These are phyloP conservation scores for Tipula helvola DNA, from an alignment of 2,888 invertebrate genomes.

Conservation along the genomic window DNA sequence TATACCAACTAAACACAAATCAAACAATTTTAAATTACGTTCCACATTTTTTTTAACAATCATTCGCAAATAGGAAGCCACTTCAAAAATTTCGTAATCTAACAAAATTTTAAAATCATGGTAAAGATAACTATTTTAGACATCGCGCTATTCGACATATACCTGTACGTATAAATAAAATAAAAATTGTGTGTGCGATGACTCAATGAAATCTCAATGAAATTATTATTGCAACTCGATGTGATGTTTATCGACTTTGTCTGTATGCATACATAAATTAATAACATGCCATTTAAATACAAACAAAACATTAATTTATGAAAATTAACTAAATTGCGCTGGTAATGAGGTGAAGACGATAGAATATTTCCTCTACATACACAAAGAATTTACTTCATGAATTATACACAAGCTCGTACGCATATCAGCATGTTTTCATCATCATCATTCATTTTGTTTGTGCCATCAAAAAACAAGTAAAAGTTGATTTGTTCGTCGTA, in stretches of 20 bases:
- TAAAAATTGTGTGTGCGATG: background rate
- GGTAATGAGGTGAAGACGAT: background rate
- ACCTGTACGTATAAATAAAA: background rate
- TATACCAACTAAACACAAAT: no score
- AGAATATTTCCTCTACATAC: background rate
- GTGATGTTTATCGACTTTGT: no score
- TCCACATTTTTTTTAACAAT: no score
- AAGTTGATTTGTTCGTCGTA: background rate
- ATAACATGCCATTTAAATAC: background rate
- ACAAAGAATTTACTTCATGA: background rate
- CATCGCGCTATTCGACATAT: no score
- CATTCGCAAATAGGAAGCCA: no score
- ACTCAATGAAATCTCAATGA: background rate
- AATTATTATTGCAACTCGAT: background rate
- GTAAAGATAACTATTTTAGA: no score
- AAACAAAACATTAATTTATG: background rate
- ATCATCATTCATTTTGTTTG: background rate
- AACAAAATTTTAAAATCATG: no score
- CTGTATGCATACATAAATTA: no score
- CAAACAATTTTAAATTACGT: no score
- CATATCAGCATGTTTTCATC: background rate
- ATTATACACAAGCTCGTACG: background rate
- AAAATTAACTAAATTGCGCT: background rate
- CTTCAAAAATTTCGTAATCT: no score
- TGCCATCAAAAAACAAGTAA: background rate